phyloP scores from a whole-genome alignment of 2,797 vertebrate species.

The Numenius phaeopus region DNA sequence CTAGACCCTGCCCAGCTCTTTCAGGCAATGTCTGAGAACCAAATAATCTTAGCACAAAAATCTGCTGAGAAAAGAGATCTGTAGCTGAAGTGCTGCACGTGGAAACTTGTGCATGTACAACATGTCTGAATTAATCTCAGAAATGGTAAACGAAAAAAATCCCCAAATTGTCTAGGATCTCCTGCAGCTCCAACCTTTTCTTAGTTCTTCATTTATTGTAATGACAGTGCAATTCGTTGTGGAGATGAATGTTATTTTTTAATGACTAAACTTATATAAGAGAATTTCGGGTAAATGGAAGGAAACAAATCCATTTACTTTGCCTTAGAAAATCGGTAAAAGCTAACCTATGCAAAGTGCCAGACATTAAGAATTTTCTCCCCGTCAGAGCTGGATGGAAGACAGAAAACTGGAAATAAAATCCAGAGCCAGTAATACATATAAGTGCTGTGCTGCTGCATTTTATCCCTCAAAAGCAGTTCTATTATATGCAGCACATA shows the following conservation, averaged over 20 bases:
- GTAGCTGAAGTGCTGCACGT: rapidly evolving
- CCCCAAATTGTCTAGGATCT: not conserved
- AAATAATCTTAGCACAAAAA: not conserved
- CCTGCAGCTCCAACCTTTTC: not conserved
- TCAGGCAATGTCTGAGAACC: not conserved
- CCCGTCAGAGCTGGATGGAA: not conserved
- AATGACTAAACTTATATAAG: not conserved
- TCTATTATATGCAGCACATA: not conserved
- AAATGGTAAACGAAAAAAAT: not conserved
- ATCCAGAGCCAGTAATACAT: not conserved
- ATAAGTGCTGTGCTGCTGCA: not conserved
- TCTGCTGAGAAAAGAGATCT: not conserved
- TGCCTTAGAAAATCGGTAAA: not conserved
- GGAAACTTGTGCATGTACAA: not conserved
- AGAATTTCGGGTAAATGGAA: not conserved
- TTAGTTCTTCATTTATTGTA: not conserved
- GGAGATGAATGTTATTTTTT: not conserved
- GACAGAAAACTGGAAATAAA: not conserved
- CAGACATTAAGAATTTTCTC: not conserved
- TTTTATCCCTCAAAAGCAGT: not conserved
- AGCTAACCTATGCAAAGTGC: not conserved
- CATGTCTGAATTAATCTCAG: not conserved
- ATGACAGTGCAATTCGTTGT: not conserved
- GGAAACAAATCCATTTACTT: not conserved
- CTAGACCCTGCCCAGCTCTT: not conserved